Base-by-base conservation (phyloP, 2,113 vertebrate genomes). In the Mormyrus lacerda region DNA sequence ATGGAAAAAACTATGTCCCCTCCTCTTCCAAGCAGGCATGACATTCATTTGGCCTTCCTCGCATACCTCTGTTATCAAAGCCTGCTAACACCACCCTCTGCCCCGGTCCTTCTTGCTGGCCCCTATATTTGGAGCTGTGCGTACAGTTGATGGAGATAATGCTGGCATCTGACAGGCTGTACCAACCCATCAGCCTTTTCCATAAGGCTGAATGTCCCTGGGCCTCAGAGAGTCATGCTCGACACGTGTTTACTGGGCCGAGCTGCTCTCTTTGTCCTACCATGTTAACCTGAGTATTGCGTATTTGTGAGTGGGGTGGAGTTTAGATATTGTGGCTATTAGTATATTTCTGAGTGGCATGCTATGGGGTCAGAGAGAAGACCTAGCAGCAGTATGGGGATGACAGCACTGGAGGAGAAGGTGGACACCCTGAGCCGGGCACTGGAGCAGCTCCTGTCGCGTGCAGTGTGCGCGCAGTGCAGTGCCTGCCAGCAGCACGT, bases 81-180 rank as follows among this genome's bases (percentile, higher is more conserved):
- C 82, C 90, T 90, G 89, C 90, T 92, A 90, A 48, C 48, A 58
- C 88, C 83, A n/a, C 24, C 87, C 85, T 61, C 61, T 79, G 83
- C 85, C 76, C 42, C 8, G 21, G 55, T 17, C 88, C 86, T 69
- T 58, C 55, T 44, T n/a, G 35, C 88, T 58, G 45, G 53, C n/a
- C 89, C 89, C 92, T 93, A 93, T 94, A 93, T 93, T 91, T 92
- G 92, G 92, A 91, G 84, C 82, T 61, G 87, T 88, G 87, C 76
- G 51, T 11, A 87, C 53, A 45, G 53, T 27, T 53, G 83, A 39
- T 21, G 42, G 69, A 91, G 92, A 94, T 93, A 89, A 89, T 88
- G 53, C 73, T 90, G 87, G 91, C 92, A 92, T 94, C 89, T 87
- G 85, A 88, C 89, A 73, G 65, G 58, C 88, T 89, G 27, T 39